Conservation (phyloP, 2,113 vertebrate genomes). For the Lepidothrix coronata region DNA sequence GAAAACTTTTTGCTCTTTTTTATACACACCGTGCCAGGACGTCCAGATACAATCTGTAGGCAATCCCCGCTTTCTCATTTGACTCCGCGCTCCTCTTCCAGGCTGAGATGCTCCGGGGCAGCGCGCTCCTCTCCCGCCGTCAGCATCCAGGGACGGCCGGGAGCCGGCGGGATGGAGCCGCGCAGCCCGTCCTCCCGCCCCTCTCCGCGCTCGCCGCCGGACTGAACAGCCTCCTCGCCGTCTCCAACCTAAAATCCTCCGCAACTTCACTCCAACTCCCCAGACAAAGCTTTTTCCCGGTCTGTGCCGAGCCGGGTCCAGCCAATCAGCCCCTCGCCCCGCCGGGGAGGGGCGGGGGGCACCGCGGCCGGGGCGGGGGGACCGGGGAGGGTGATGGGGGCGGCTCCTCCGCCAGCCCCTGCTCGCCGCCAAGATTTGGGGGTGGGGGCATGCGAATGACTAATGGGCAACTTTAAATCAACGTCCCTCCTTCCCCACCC, state of each 20-base stretch:
- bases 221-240: constrained; percentile 75
- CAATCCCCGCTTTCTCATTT: not conserved
- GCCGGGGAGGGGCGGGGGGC: not conserved
- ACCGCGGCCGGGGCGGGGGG: not conserved
- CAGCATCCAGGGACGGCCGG: constrained; percentile 26
- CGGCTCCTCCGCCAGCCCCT: constrained; percentile 29
- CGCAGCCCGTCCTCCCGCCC: not conserved
- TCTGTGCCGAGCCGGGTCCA: constrained; percentile 74
- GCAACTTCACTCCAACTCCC: constrained; percentile 78
- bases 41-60: not conserved
- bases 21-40: constrained; percentile 62
- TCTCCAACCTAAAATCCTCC: constrained; percentile 70
- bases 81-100: not conserved
- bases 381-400: not conserved
- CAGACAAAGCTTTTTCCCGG: constrained; percentile 81
- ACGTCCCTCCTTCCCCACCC: not conserved
- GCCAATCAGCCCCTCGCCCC: constrained; percentile 76
- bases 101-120: not conserved
- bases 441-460: not conserved
- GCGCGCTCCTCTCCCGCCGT: not conserved
- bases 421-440: constrained; percentile 24
- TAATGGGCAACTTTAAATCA: constrained; percentile 71
- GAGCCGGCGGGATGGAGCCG: not conserved
- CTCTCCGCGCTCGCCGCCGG: constrained; percentile 64
- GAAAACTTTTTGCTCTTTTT: constrained; percentile 11